Percentiles rank a stretch among this genome's conserved stretches.
Evolutionary conservation across 1,140 invertebrate species (phyloP).

Genomic region (Plodia interpunctella): DNA sequence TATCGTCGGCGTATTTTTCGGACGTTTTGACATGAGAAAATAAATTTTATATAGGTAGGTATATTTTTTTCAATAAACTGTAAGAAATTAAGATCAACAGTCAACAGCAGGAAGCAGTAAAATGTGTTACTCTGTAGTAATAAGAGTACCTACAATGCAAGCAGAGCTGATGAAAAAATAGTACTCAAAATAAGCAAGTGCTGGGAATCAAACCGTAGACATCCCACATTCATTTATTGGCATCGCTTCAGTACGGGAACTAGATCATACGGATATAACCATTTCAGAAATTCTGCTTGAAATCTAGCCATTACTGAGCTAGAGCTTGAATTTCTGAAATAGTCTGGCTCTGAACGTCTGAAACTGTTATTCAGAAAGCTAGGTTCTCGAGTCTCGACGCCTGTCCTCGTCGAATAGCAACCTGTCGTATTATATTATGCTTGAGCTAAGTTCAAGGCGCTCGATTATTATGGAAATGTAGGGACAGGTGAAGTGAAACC

Average conservation of each 20-base stretch:
- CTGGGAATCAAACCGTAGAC: no score
- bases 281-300: not conserved
- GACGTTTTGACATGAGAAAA: not conserved
- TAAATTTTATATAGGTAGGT: not conserved
- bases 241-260: no score
- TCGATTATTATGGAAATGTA: not conserved
- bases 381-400: not conserved
- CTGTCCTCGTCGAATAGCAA: not conserved
- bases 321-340: not conserved
- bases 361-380: not conserved
- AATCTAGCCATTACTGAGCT: not conserved
- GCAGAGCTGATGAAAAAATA: no score
- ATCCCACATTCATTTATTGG: no score
- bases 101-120: no score
- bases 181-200: no score
- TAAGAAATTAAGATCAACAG: no score
- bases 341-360: not conserved
- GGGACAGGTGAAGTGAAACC: not conserved
- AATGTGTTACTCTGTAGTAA: no score
- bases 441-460: slow-evolving; percentile 2
- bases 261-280: not conserved
- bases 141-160: no score
- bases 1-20: not conserved
- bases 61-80: no score
- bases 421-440: not conserved